Percentiles rank a stretch among this genome's conserved stretches.
phyloP scores from a whole-genome alignment of 2,113 vertebrate genomes.

The Equus przewalskii region DNA sequence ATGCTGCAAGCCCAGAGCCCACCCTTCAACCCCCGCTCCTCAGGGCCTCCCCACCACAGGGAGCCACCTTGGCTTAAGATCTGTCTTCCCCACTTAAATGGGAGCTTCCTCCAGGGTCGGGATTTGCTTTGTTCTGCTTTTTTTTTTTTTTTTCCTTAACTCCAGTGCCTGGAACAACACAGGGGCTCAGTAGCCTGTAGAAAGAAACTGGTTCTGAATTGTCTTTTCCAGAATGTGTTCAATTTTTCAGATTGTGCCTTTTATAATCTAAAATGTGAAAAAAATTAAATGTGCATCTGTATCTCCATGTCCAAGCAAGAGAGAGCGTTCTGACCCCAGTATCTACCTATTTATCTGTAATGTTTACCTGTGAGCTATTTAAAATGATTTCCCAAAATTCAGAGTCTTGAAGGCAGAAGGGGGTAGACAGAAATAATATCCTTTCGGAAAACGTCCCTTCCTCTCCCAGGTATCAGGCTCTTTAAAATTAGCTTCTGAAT shows the following conservation, averaged over 20 bases:
- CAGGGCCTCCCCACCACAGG: background rate
- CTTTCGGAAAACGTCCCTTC: background rate
- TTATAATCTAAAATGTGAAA: background rate
- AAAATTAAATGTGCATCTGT: background rate
- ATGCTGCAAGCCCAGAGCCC: background rate
- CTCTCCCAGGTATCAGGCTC: slow-evolving; percentile 43
- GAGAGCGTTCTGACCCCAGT: background rate
- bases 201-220: background rate
- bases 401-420: background rate
- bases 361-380: background rate
- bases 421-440: background rate
- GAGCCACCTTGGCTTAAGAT: background rate
- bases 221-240: background rate
- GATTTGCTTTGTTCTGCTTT: background rate
- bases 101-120: background rate
- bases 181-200: background rate
- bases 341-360: background rate
- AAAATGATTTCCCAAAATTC: background rate
- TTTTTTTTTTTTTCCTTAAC: background rate
- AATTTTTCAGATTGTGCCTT: background rate
- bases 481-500: slow-evolving; percentile 76
- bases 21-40: background rate
- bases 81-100: background rate
- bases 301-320: background rate
- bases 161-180: background rate